A percentile compares a stretch with the other conserved stretches of the same genome.
Evolutionary conservation across 2,888 invertebrate genomes (phyloP).

Genomic region (Pristionchus exspectatus): DNA sequence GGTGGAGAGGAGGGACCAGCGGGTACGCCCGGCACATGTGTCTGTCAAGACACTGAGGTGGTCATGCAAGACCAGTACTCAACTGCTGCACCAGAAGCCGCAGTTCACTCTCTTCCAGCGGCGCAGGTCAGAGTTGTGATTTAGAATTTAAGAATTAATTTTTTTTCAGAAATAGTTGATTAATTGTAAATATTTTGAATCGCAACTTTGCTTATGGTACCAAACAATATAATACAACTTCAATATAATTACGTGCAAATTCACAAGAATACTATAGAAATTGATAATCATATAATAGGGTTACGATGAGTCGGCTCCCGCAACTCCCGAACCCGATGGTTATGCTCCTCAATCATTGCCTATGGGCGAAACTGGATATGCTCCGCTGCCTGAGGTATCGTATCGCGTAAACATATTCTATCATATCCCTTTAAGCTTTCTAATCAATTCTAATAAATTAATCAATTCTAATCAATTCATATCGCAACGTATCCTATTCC

Average conservation of each 20-base stretch:
- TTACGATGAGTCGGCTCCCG: slow-evolving; percentile 44
- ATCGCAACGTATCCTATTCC: not conserved
- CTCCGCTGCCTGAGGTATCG: slow-evolving; percentile 37
- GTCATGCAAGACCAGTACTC: slow-evolving; percentile 73
- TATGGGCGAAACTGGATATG: slow-evolving; percentile 31
- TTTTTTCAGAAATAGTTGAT: not conserved
- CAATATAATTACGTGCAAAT: too few relatives aligned
- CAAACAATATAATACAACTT: too few relatives aligned
- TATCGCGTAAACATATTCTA: not conserved
- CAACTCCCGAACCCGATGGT: slow-evolving; percentile 48
- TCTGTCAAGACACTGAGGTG: slow-evolving; percentile 79
- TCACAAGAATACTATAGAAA: too few relatives aligned
- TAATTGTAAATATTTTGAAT: too few relatives aligned
- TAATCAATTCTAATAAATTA: too few relatives aligned
- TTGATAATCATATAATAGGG: not conserved
- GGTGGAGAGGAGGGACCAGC: slow-evolving; percentile 75
- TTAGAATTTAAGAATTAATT: not conserved
- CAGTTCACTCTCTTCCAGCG: slow-evolving; percentile 29
- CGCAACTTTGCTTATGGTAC: too few relatives aligned
- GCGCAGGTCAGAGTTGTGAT: not conserved
- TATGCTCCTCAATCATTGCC: slow-evolving; percentile 48
- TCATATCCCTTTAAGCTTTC: too few relatives aligned
- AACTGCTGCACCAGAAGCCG: slow-evolving; percentile 17
- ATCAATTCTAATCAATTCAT: not conserved
- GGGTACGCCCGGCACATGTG: slow-evolving; percentile 78